A percentile compares a stretch with the other conserved stretches of the same genome.
Evolutionary conservation across 2,113 vertebrate genomes (phyloP).

Genomic region (Sisor rabdophorus): DNA sequence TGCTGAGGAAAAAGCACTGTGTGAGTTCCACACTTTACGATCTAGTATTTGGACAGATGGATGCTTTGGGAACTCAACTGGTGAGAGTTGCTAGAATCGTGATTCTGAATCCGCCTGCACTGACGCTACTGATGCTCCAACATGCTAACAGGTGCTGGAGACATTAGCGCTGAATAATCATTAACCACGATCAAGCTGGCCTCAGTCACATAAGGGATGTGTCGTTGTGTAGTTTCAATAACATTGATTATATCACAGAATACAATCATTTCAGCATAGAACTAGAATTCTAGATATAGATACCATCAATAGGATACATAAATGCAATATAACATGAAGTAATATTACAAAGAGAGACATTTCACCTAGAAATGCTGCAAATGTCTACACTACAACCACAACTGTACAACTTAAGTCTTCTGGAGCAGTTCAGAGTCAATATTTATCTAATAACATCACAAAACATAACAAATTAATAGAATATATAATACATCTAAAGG

Average conservation of each 20-base stretch:
- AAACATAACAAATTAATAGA: too few relatives aligned
- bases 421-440: too few relatives aligned
- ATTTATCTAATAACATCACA: too few relatives aligned
- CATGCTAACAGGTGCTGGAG: constrained; percentile 35
- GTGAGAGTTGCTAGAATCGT: constrained; percentile 34
- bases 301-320: too few relatives aligned
- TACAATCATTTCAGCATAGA: not conserved
- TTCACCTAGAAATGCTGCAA: too few relatives aligned
- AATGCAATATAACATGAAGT: too few relatives aligned
- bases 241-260: not conserved
- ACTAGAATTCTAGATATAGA: not conserved
- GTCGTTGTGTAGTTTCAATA: not conserved
- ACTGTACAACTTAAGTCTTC: too few relatives aligned
- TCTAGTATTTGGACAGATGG: constrained; percentile 32
- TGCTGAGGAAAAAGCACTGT: not conserved
- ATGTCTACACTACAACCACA: too few relatives aligned
- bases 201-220: constrained; percentile 6
- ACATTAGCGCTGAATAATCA: constrained; percentile 40
- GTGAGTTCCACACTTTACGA: not conserved
- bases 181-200: constrained; percentile 32
- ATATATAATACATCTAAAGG: too few relatives aligned
- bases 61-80: constrained; percentile 18
- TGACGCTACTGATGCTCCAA: constrained; percentile 26
- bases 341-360: too few relatives aligned
- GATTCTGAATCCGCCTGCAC: constrained; percentile 33